phyloP scores from a whole-genome alignment of 2,797 vertebrate genomes.

The Oreonectes daqikongensis region DNA sequence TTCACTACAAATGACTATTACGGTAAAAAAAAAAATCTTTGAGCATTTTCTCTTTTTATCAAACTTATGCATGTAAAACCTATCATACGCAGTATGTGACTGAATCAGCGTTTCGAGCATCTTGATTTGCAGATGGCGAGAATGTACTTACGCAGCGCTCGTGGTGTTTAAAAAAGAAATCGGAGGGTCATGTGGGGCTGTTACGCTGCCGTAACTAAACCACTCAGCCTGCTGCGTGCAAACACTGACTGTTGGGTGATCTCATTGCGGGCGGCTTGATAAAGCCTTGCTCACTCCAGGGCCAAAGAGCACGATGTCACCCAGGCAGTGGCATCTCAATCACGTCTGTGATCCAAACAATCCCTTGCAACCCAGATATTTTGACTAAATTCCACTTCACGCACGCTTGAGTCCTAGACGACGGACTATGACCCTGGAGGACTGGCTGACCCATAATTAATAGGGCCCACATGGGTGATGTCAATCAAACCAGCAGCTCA shows the following conservation, averaged over 20 bases:
- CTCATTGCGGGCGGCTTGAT: slow-evolving; percentile 72
- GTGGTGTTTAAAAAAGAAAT: slow-evolving; percentile 25
- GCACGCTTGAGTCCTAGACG: slow-evolving; percentile 65
- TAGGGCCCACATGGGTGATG: slow-evolving; percentile 61
- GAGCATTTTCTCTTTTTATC: slow-evolving; percentile 39
- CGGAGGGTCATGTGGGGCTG: slow-evolving; percentile 30
- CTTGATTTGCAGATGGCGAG: slow-evolving; percentile 32
- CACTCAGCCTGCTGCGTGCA: slow-evolving; percentile 8
- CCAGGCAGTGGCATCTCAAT: slow-evolving; percentile 68
- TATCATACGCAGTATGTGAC: slow-evolving; percentile 40
- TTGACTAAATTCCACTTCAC: slow-evolving; percentile 72
- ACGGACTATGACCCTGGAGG: slow-evolving; percentile 70
- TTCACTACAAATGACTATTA: slow-evolving; percentile 48
- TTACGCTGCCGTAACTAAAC: slow-evolving; percentile 34
- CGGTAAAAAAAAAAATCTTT: slow-evolving; percentile 43
- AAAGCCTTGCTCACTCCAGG: slow-evolving; percentile 69
- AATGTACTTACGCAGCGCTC: slow-evolving; percentile 36
- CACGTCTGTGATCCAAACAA: slow-evolving; percentile 67
- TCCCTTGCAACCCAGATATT: slow-evolving; percentile 66
- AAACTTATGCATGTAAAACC: slow-evolving; percentile 40
- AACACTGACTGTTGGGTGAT: slow-evolving; percentile 59
- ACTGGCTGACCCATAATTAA: slow-evolving; percentile 60
- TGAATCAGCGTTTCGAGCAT: slow-evolving; percentile 14
- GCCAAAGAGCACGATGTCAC: slow-evolving; percentile 64
- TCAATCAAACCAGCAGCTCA: slow-evolving; percentile 63